Evolutionary conservation across 2,888 invertebrate genomes (phyloP).

Genomic region (Rhagonycha fulva): DNA sequence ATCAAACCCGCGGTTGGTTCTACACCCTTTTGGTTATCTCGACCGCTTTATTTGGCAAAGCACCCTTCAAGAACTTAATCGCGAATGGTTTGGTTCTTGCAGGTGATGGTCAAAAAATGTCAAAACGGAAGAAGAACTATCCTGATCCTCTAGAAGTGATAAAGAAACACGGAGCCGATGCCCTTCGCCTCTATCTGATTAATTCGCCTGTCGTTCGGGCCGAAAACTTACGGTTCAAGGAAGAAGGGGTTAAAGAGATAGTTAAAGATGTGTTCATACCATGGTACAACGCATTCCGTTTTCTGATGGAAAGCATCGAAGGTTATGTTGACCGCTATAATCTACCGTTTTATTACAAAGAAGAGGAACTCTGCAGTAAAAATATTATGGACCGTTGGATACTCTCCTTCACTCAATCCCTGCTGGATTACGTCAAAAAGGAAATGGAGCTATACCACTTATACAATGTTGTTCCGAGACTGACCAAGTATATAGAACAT

Average conservation of each 20-base stretch:
- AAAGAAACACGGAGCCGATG: constrained; percentile 94
- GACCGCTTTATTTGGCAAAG: constrained; percentile 92
- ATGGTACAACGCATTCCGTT: constrained; percentile 93
- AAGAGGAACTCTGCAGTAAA: constrained; percentile 41
- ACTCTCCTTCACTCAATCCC: constrained; percentile 91
- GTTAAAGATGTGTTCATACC: constrained; percentile 97
- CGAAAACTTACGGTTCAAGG: constrained; percentile 94
- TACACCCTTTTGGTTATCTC: constrained; percentile 96
- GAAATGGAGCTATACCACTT: constrained; percentile 95
- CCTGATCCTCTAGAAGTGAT: constrained; percentile 94
- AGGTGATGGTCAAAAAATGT: constrained; percentile 99
- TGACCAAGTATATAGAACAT: constrained; percentile 96
- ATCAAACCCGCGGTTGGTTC: constrained; percentile 98
- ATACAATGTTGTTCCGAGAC: constrained; percentile 91
- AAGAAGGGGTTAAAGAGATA: constrained; percentile 94
- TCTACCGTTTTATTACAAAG: constrained; percentile 50
- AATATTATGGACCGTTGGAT: constrained; percentile 99
- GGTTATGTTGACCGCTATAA: constrained; percentile 69
- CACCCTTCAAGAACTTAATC: constrained; percentile 97
- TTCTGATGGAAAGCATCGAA: constrained; percentile 91
- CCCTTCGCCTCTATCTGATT: constrained; percentile 91
- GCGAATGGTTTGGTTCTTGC: constrained; percentile 95
- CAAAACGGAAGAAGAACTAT: constrained; percentile 97
- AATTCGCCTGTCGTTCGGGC: constrained; percentile 98
- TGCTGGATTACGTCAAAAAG: constrained; percentile 82